Base-by-base conservation (phyloP, 2,888 invertebrate species). In the Thyatira batis region DNA sequence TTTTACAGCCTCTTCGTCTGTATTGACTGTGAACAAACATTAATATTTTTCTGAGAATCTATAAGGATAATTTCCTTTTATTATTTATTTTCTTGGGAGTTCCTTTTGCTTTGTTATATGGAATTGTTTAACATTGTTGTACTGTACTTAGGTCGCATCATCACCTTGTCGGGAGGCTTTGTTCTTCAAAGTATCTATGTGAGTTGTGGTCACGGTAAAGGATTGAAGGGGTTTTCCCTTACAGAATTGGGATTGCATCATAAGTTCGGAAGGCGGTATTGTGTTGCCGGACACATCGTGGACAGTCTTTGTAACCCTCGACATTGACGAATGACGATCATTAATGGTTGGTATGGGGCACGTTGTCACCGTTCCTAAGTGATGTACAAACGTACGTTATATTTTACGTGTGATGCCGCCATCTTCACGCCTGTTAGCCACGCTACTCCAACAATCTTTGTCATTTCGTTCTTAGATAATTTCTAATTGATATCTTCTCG, bases 241-340 rank as follows among this genome's bases (percentile, higher is more conserved):
- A 46, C 45, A 27, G 43, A 28, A 17, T 44, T 27, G 6, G 48
- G 10, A 20, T 48, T 28, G 28, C 48, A 45, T 51, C 52, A 57
- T 63, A 60, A 60, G 58, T 62, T 63, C 55, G 53, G 61, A 60
- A 61, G 52, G 58, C 51, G 52, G 50, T 50, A 62, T 63, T 61
- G 60, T 61, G 51, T 49, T 56, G 54, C 57, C 61, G 64, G 61
- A 56, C 61, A 52, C 55, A 58, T 52, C 53, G 54, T 69, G 65
- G 70, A 66, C 71, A 69, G 50, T 61, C 70, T 76, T 82, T 80
- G 76, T 80, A 55, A 27, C 48, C 46, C 46, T 50, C 60, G 73
- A 80, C 79, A 66, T 73, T 82, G 82, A 85, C 65, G 52, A 77
- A 83, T 80, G 79, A 57, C 53, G 45, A 50, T 58, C 61, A 62